phyloP scores from a whole-genome alignment of 2,113 vertebrate genomes.

The Dissostichus mawsoni region DNA sequence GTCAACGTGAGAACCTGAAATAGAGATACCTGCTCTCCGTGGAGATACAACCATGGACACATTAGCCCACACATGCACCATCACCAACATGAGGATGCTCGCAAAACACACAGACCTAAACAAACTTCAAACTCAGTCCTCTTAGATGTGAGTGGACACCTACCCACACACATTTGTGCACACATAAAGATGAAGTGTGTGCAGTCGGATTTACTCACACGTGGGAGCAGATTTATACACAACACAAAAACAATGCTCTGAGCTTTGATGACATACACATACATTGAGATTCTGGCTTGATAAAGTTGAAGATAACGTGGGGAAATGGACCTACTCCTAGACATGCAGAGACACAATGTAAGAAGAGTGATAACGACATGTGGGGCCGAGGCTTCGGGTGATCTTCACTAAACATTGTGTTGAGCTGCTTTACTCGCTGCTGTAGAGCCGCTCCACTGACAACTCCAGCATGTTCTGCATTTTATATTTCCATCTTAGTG shows the following conservation, averaged over 20 bases:
- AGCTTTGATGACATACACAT: conserved; percentile 15
- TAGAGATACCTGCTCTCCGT: conserved; percentile 48
- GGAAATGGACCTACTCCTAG: conserved; percentile 31
- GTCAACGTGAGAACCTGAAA: conserved; percentile 44
- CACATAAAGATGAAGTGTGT: neutral
- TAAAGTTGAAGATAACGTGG: conserved; percentile 18
- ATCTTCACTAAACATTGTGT: neutral
- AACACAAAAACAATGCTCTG: conserved; percentile 16
- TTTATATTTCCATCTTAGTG: neutral
- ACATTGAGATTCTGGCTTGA: conserved; percentile 8
- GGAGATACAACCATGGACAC: conserved; percentile 40
- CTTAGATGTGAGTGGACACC: conserved; percentile 16
- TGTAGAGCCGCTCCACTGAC: neutral
- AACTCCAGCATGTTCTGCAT: conserved; percentile 10
- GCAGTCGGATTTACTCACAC: conserved; percentile 20
- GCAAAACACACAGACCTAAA: conserved; percentile 25
- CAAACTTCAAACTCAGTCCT: conserved; percentile 17
- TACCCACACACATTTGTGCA: conserved; percentile 15
- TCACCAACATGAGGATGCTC: conserved; percentile 16
- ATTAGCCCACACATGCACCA: conserved; percentile 37
- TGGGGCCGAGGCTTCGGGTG: neutral
- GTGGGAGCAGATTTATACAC: conserved; percentile 19
- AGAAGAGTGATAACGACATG: neutral
- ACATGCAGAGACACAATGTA: neutral
- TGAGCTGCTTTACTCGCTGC: neutral